These are phyloP conservation scores for Cloeon dipterum DNA, from an alignment of 2,888 invertebrate genomes.

Conservation along the genomic window DNA sequence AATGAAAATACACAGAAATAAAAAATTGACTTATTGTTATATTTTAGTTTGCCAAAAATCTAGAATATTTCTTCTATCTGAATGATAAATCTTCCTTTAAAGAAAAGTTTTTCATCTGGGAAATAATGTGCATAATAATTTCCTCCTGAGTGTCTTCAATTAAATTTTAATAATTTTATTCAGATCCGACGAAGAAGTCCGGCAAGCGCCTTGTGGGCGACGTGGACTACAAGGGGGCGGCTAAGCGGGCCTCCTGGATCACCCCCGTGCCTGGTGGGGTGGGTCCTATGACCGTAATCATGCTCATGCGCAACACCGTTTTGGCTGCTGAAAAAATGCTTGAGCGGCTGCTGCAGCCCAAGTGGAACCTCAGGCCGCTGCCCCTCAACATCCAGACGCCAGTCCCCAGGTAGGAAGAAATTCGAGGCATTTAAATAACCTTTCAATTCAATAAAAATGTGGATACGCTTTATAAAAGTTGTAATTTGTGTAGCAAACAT, in stretches of 20 bases:
- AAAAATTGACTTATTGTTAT: too few relatives aligned
- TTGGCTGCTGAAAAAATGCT: slow-evolving; percentile 48
- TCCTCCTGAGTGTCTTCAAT: background rate
- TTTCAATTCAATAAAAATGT: too few relatives aligned
- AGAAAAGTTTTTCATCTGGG: too few relatives aligned
- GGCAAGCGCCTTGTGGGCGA: slow-evolving; percentile 85
- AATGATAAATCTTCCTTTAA: too few relatives aligned
- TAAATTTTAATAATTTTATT: slow-evolving; percentile 2
- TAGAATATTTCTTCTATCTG: too few relatives aligned
- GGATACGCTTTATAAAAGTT: too few relatives aligned
- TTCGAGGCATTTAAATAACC: too few relatives aligned
- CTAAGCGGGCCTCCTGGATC: slow-evolving; percentile 59
- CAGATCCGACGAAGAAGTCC: slow-evolving; percentile 51
- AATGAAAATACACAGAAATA: too few relatives aligned
- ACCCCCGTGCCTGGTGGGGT: slow-evolving; percentile 95
- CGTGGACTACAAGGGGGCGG: slow-evolving; percentile 67
- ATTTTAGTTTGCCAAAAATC: too few relatives aligned
- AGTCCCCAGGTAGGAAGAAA: slow-evolving; percentile 53
- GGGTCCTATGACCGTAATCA: slow-evolving; percentile 98
- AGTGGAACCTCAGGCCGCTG: slow-evolving; percentile 50
- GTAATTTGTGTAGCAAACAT: too few relatives aligned
- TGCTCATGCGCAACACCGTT: slow-evolving; percentile 90
- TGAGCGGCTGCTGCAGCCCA: slow-evolving; percentile 26
- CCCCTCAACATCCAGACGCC: slow-evolving; percentile 38
- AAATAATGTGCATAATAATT: too few relatives aligned